Evolutionary conservation across 2,888 invertebrate species (phyloP).

Genomic region (Coecobrya sp.): DNA sequence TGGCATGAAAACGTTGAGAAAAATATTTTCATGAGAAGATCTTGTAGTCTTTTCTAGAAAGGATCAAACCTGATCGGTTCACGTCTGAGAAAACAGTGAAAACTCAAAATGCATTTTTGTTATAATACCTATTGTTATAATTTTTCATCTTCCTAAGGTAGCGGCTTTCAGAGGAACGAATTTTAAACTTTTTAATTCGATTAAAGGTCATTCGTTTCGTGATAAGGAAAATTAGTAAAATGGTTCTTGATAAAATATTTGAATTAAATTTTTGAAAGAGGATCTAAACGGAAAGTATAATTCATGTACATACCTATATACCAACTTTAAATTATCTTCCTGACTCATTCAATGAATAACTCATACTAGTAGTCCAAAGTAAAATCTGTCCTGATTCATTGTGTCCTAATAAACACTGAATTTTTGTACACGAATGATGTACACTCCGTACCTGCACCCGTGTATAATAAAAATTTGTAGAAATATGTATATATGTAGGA

Average conservation of each 20-base stretch:
- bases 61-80: background rate
- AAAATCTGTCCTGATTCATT: conserved; percentile 40
- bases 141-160: conserved; percentile 1
- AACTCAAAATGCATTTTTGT: background rate
- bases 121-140: background rate
- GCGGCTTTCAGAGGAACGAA: background rate
- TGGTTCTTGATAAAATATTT: conserved; percentile 32
- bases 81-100: background rate
- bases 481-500: background rate
- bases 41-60: background rate
- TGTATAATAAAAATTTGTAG: background rate
- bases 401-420: conserved; percentile 35
- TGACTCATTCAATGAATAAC: conserved; percentile 46
- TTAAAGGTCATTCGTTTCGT: conserved; percentile 63
- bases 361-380: conserved; percentile 4
- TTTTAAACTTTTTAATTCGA: conserved; percentile 38
- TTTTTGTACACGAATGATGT: background rate
- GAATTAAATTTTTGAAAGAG: conserved; percentile 43
- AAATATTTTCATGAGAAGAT: conserved; percentile 21
- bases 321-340: conserved; percentile 38
- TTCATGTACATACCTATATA: background rate
- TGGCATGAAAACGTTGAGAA: conserved; percentile 44
- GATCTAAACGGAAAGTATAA: conserved; percentile 31
- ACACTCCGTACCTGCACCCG: background rate
- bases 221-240: background rate